Conservation (phyloP, 2,113 vertebrate species). For the Cyphomyrus discorhynchus region DNA sequence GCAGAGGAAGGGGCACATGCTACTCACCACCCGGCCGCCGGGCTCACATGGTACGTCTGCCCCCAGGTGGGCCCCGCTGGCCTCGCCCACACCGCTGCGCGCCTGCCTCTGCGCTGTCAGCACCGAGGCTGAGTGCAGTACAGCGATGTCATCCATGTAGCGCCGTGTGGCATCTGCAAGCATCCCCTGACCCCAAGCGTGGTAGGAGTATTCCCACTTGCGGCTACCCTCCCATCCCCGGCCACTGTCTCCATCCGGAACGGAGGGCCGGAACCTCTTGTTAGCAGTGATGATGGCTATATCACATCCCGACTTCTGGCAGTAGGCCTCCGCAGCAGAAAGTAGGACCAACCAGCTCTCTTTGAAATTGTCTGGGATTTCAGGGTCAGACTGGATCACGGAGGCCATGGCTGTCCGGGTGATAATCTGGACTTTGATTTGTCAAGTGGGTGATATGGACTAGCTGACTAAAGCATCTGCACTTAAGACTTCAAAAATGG, state of each 20-base stretch:
- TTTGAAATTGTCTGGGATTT: conserved; percentile 76
- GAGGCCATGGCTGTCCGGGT: conserved; percentile 52
- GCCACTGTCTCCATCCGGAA: conserved; percentile 35
- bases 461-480: not conserved
- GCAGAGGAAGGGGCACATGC: not conserved
- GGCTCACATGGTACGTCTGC: conserved; percentile 45
- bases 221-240: conserved; percentile 43
- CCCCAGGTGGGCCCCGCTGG: conserved; percentile 39
- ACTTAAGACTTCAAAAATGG: not conserved
- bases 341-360: conserved; percentile 80
- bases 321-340: conserved; percentile 71
- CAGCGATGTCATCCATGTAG: conserved; percentile 81
- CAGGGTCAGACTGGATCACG: conserved; percentile 48
- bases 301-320: conserved; percentile 77
- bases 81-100: conserved; percentile 35
- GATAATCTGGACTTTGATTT: conserved; percentile 1
- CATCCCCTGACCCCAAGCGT: conserved; percentile 71
- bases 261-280: conserved; percentile 54
- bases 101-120: conserved; percentile 58
- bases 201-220: conserved; percentile 62
- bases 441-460: not conserved
- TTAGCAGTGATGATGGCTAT: conserved; percentile 75
- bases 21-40: conserved; percentile 44
- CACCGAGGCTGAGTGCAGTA: conserved; percentile 73
- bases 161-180: conserved; percentile 71